phyloP scores from a whole-genome alignment of 2,113 vertebrate species.

The Dipodomys stephensi region DNA sequence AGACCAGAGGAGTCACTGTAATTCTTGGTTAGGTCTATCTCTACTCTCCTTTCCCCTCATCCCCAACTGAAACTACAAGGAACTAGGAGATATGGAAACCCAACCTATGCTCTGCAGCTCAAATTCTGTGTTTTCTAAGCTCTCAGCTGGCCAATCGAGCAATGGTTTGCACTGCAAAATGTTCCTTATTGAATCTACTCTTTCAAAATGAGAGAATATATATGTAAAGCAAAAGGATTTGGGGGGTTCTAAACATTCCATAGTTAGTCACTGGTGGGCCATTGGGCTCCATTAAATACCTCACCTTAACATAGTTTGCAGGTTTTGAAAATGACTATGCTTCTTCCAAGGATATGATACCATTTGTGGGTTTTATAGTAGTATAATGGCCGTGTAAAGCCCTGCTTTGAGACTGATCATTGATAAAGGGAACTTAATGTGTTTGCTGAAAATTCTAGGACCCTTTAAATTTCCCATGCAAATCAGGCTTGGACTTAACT shows the following conservation, averaged over 20 bases:
- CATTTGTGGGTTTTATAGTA: too few species aligned
- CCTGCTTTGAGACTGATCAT: background rate
- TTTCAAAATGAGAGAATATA: too few species aligned
- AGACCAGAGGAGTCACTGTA: too few species aligned
- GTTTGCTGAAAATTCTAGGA: background rate
- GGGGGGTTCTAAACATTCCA: background rate
- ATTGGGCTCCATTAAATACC: background rate
- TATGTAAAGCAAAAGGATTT: background rate
- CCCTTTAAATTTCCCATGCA: conserved; percentile 16
- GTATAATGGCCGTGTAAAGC: background rate
- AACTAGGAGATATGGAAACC: too few species aligned
- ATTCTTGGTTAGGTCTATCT: too few species aligned
- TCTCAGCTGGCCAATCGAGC: too few species aligned
- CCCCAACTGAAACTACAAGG: too few species aligned
- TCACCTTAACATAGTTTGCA: background rate
- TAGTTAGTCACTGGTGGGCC: background rate
- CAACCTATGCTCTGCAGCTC: too few species aligned
- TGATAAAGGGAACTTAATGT: background rate
- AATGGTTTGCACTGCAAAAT: too few species aligned
- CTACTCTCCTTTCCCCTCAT: too few species aligned
- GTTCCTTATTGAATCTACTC: too few species aligned
- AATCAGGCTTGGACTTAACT: background rate
- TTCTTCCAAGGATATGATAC: background rate
- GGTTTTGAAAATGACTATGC: background rate
- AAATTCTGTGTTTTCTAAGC: too few species aligned